These are phyloP conservation scores for Cryptomyrus ogoouensis DNA, from an alignment of 2,113 vertebrate genomes.

Conservation along the genomic window DNA sequence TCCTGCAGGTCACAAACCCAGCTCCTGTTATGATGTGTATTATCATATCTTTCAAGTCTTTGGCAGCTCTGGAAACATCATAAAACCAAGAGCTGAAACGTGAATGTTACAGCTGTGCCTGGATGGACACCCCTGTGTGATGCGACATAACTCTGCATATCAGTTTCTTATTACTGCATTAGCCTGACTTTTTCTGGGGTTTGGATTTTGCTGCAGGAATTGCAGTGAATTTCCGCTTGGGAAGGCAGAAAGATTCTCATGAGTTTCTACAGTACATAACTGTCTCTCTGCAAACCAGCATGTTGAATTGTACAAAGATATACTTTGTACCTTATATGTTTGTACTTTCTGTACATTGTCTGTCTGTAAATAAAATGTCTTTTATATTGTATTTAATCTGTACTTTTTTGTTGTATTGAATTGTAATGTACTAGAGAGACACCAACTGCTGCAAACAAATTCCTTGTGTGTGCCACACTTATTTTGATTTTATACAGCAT, in stretches of 20 bases:
- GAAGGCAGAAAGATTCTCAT: not conserved
- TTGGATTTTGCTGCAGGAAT: not conserved
- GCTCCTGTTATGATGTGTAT: conserved; percentile 96
- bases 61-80: conserved; percentile 79
- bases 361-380: too few species aligned
- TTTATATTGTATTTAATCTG: too few species aligned
- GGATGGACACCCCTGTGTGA: not conserved
- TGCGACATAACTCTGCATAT: not conserved
- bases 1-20: conserved; percentile 73
- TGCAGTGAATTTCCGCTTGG: not conserved
- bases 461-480: too few species aligned
- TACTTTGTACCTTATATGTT: too few species aligned
- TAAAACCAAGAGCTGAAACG: conserved; percentile 90
- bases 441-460: too few species aligned
- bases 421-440: too few species aligned
- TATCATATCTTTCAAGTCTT: conserved; percentile 83
- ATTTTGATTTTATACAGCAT: too few species aligned
- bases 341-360: too few species aligned
- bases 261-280: not conserved
- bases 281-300: not conserved
- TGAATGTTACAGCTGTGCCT: conserved; percentile 53
- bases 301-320: not conserved
- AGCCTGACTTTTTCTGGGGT: not conserved
- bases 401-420: too few species aligned
- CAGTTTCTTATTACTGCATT: not conserved